phyloP scores from a whole-genome alignment of 1,140 invertebrate genomes.

The Limonius californicus region DNA sequence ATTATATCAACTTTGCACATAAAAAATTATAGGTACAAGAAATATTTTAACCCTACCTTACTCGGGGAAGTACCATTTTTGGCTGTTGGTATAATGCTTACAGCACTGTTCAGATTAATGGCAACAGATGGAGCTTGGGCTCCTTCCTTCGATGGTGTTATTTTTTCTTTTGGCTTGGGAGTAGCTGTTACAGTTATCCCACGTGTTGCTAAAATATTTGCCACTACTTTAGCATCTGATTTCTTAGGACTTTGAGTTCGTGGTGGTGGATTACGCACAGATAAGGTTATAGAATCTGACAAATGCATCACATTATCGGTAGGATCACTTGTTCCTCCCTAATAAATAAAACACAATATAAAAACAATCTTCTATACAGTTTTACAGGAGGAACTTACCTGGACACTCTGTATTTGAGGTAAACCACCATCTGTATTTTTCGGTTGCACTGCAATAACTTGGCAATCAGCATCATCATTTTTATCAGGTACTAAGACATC shows the following conservation, averaged over 20 bases:
- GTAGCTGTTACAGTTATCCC: conserved; percentile 68
- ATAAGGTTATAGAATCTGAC: conserved; percentile 63
- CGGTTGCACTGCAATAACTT: conserved; percentile 67
- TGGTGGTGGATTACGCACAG: conserved; percentile 52
- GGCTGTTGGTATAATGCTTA: conserved; percentile 62
- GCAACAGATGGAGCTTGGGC: conserved; percentile 42
- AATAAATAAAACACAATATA: background rate
- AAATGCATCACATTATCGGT: conserved; percentile 57
- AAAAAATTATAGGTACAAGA: too few relatives aligned
- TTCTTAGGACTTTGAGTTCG: conserved; percentile 49
- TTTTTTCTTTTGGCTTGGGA: conserved; percentile 41
- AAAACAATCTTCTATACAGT: too few relatives aligned
- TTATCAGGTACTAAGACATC: conserved; percentile 55
- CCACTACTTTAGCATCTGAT: conserved; percentile 66
- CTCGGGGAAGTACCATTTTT: conserved; percentile 24
- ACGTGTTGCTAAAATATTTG: conserved; percentile 67
- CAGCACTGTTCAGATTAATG: conserved; percentile 67
- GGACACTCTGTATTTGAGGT: conserved; percentile 69
- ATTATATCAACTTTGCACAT: too few relatives aligned
- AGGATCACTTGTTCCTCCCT: conserved; percentile 36
- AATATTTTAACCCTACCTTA: background rate
- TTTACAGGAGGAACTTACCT: too few relatives aligned
- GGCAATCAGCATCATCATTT: conserved; percentile 60
- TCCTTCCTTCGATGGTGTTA: conserved; percentile 33
- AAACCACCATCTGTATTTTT: conserved; percentile 60